Evolutionary conservation across 92 coral and sea anemone genomes (phyloP), one percentile per base, ranked within the genome.

Genomic region (Paramuricea clavata): DNA sequence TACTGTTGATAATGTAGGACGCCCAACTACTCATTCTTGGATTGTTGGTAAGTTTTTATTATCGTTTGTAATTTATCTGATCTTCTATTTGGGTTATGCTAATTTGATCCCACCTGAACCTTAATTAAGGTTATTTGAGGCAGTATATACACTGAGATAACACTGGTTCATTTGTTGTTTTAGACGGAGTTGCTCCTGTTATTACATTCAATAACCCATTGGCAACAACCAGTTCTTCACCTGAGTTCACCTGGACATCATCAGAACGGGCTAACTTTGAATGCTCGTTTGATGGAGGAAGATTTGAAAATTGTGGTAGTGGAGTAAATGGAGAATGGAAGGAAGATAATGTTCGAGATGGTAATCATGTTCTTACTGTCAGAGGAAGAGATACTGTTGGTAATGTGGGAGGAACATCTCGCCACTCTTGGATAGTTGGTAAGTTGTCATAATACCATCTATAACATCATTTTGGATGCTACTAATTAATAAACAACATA

Each of bases 361-460:
- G 62, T 54, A 54, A 23, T 54, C 62, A 54, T 54, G 6, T 23
- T 54, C 62, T 54, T 19, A 10, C 62, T 54, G 62, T 54, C 8
- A 54, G 27, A 19, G 62, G 25, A 54, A 54, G 25, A 54, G 62
- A 54, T 54, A 2, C 23, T 54, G 25, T 19, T 54, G 62, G 62
- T 54, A 54, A 54, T 21, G 21, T 17, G 5, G 84, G 64, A 5
- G 39, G 56, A 32, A 8, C 68, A 6, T 42, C 23, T 0, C 0
- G 15, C 1, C 84, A 79, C 8, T 31, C 35, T 32, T 79, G 84
- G 84, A 59, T 27, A 0, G 74, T 79, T 26, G 72, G 72, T 65
- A 65, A 28, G 72, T 10, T 54, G 11, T 47, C 15, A 2, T 11
- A 16, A 2, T 47, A 10, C 13, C 25, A 0, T 28, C 25, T 32